Conservation (phyloP, 2,888 invertebrate species). For the Dendrolimus houi region DNA sequence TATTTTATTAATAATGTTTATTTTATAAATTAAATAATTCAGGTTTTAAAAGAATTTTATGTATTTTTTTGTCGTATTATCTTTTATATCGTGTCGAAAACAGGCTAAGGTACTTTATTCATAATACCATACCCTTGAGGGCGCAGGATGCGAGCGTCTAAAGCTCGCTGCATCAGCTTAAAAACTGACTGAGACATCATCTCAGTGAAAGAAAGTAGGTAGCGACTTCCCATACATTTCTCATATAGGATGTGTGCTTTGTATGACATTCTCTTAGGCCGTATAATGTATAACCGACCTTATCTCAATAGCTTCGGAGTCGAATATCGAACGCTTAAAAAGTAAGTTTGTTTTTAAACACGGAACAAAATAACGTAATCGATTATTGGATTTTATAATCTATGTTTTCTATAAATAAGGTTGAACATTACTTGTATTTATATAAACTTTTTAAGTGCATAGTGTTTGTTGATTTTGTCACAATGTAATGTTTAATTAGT, state of each 20-base stretch:
- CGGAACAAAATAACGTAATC: neutral
- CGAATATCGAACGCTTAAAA: neutral
- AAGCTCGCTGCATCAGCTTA: neutral
- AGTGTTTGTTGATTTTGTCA: too few relatives aligned
- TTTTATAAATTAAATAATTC: too few relatives aligned
- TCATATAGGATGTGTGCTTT: neutral
- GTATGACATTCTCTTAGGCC: constrained; percentile 2
- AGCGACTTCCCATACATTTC: constrained; percentile 3
- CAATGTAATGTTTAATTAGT: too few relatives aligned
- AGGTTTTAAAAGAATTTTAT: too few relatives aligned
- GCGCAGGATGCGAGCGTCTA: neutral
- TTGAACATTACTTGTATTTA: neutral
- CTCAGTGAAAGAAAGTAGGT: constrained; percentile 2
- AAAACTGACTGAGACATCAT: neutral
- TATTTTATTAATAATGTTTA: too few relatives aligned
- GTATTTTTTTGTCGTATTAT: too few relatives aligned
- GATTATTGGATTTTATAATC: neutral
- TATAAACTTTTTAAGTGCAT: neutral
- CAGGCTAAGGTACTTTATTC: too few relatives aligned
- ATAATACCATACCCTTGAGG: too few relatives aligned
- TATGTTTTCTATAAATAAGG: neutral
- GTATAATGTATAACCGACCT: neutral
- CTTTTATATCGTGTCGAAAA: too few relatives aligned
- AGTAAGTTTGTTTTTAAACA: neutral
- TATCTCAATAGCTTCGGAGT: neutral